A percentile compares a stretch with the other conserved stretches of the same genome.
Conservation (phyloP, 2,113 vertebrate species). For the Colius striatus region DNA sequence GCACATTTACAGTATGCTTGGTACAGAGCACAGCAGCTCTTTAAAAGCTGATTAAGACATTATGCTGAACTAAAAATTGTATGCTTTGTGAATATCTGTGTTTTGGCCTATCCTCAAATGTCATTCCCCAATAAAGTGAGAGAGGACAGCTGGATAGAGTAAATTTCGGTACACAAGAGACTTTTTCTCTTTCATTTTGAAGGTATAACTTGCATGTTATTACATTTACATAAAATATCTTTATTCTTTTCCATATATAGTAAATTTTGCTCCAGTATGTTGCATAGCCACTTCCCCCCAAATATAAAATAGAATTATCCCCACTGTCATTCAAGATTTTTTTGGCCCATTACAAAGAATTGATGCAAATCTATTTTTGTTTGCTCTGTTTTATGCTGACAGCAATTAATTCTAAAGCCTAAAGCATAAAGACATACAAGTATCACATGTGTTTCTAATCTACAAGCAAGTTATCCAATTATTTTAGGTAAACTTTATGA, state of each 20-base stretch:
- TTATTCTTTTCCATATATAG: conserved; percentile 64
- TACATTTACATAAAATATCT: conserved; percentile 51
- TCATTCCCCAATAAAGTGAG: conserved; percentile 16
- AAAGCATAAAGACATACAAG: conserved; percentile 47
- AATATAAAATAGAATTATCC: conserved; percentile 47
- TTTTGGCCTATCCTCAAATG: conserved; percentile 48
- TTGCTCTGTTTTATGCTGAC: conserved; percentile 64
- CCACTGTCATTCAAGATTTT: conserved; percentile 31
- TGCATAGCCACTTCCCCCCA: background rate
- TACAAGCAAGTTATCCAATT: conserved; percentile 71
- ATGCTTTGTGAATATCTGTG: conserved; percentile 19
- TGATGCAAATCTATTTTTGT: conserved; percentile 71
- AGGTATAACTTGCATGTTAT: conserved; percentile 53
- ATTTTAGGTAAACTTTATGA: conserved; percentile 74
- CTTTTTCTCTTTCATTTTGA: conserved; percentile 36
- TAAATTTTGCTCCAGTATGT: conserved; percentile 1
- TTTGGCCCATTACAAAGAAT: background rate
- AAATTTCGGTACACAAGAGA: conserved; percentile 24
- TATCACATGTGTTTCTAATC: conserved; percentile 69
- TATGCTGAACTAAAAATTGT: conserved; percentile 5
- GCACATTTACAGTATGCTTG: background rate
- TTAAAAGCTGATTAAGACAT: conserved; percentile 35
- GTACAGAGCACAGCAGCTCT: conserved; percentile 18
- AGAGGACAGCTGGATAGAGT: conserved; percentile 55
- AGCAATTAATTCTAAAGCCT: conserved; percentile 70